Evolutionary conservation across 2,797 vertebrate species (phyloP).

Genomic region (Lithobates sylvaticus): DNA sequence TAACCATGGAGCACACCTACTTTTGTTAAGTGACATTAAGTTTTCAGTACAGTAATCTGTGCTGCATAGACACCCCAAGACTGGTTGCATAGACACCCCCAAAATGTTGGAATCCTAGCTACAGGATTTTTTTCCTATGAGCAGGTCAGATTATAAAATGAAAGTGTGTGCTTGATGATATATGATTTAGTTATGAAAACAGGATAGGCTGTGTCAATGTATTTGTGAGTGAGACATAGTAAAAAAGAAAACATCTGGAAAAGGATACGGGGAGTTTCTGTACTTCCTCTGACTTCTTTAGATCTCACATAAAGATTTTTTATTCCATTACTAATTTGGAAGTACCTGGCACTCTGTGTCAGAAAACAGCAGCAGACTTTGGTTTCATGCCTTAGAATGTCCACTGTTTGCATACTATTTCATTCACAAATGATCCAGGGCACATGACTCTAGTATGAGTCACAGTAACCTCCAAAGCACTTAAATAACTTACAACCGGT

Average conservation of each 20-base stretch:
- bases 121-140: neutral
- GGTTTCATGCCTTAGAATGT: conserved; percentile 31
- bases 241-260: conserved; percentile 44
- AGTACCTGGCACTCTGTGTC: conserved; percentile 58
- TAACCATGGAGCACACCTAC: no score
- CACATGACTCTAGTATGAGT: conserved; percentile 72
- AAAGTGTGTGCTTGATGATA: conserved; percentile 1
- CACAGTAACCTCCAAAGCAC: conserved; percentile 68
- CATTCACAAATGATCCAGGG: conserved; percentile 53
- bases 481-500: conserved; percentile 71
- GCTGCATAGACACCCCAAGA: no score
- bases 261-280: conserved; percentile 43
- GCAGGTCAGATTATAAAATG: neutral
- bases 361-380: conserved; percentile 44
- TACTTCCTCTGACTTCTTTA: conserved; percentile 51
- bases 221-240: conserved; percentile 34
- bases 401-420: conserved; percentile 33
- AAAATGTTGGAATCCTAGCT: neutral
- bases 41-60: no score
- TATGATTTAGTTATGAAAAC: conserved; percentile 24
- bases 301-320: conserved; percentile 48
- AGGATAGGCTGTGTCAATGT: conserved; percentile 22
- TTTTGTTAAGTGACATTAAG: no score
- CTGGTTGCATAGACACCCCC: no score
- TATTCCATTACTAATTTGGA: conserved; percentile 57